Evolutionary conservation across 2,113 vertebrate species (phyloP).

Genomic region (Sialia sialis): DNA sequence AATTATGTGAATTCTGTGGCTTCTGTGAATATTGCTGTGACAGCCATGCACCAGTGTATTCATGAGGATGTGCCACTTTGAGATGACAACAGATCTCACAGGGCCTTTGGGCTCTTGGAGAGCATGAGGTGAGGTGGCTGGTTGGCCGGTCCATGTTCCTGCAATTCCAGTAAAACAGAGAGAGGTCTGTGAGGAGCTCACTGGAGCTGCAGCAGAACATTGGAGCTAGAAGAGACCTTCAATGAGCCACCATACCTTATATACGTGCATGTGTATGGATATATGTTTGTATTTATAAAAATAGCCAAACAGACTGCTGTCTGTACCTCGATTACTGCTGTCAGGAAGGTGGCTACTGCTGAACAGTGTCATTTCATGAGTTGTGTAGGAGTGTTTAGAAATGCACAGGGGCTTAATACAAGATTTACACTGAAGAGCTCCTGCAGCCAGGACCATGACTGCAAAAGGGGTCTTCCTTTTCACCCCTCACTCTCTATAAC

Average conservation of each 20-base stretch:
- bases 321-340: neutral
- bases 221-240: neutral
- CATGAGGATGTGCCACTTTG: neutral
- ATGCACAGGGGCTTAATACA: neutral
- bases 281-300: neutral
- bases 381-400: neutral
- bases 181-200: neutral
- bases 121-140: neutral
- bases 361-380: neutral
- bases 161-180: neutral
- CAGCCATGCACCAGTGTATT: neutral
- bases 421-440: neutral
- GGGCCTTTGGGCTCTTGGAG: neutral
- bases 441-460: neutral
- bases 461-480: neutral
- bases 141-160: neutral
- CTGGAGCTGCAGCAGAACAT: neutral
- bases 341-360: neutral
- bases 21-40: neutral
- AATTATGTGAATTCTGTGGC: too few relatives aligned
- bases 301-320: neutral
- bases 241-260: rapidly evolving
- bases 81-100: neutral
- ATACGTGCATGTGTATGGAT: neutral
- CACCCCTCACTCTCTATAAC: neutral